Evolutionary conservation across 35 echinoderm and acorn worm genomes (phyloP), one percentile per base, ranked within the genome.

Genomic region (Ophioderma brevispina): DNA sequence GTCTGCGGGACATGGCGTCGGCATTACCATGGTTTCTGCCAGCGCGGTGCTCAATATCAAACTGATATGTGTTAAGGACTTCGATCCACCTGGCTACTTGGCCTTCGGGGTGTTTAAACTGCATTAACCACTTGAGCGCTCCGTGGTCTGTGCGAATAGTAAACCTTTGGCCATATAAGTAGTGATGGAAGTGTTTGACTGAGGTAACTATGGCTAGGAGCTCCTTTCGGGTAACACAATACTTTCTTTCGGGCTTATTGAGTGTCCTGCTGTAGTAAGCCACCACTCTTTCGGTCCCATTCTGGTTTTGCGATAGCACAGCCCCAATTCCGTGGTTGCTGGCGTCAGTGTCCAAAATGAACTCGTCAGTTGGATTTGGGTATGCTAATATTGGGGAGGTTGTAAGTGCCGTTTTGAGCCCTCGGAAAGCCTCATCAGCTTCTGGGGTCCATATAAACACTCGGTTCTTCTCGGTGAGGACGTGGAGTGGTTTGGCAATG

Each of bases 261-360:
- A 86, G 82, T 17, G 63, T 86, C 17, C 30, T 55, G 55, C 90
- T 87, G 14, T 49, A 82, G 75, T 87, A 87, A 5, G 90, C 37
- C 10, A 92, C 81, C 19, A 92, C 90, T 38, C 84, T 36, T 87
- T 92, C 90, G 35, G 46, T 50, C 13, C 90, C 84, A 81, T 84
- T 64, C 37, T 75, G 55, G 17, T 87, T 36, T 32, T 92, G 90
- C 0, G 84, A 86, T 33, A 92, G 77, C 13, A 82, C 91, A 18
- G 86, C 92, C 32, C 87, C 92, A 15, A 89, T 82, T 25, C 77
- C 87, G 14, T 59, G 36, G 49, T 89, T 76, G 56, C 78, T 79
- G 55, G 87, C 87, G 43, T 89, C 87, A 1, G 87, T 89, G 35
- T 89, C 92, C 32, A 94, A 50, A 6, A 94, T 56, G 33, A 89